These are phyloP conservation scores for Lepus europaeus DNA, from an alignment of 2,113 vertebrate genomes.

Conservation along the genomic window DNA sequence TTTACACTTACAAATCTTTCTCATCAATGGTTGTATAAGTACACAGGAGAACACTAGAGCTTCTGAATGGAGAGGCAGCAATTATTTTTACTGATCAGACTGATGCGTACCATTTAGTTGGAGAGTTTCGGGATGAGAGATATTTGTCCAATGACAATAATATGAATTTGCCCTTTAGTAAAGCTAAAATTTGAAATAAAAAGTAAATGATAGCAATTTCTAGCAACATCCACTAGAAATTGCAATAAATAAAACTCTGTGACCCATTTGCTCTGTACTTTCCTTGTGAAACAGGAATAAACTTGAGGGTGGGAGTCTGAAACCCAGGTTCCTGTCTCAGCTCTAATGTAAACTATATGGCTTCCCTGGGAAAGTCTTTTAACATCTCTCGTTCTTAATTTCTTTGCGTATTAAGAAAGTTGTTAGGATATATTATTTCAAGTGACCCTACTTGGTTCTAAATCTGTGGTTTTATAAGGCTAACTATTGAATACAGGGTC, in stretches of 20 bases:
- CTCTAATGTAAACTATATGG: not conserved
- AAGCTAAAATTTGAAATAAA: conserved; percentile 39
- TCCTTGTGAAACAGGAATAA: not conserved
- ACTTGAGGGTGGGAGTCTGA: not conserved
- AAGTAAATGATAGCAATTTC: not conserved
- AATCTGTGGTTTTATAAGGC: not conserved
- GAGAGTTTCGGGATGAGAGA: not conserved
- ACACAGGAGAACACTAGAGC: not conserved
- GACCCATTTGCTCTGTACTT: not conserved
- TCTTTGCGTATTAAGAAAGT: not conserved
- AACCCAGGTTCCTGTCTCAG: not conserved
- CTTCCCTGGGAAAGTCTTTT: not conserved
- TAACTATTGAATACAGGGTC: not conserved
- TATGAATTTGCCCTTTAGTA: not conserved
- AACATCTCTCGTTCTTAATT: not conserved
- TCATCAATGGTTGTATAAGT: not conserved
- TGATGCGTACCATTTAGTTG: not conserved
- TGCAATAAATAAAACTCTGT: not conserved
- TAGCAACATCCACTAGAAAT: not conserved
- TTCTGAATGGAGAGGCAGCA: not conserved
- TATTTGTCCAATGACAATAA: not conserved
- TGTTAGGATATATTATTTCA: not conserved
- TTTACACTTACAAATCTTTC: not conserved
- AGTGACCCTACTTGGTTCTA: not conserved
- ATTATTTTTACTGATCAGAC: not conserved